A percentile compares a stretch with the other conserved stretches of the same genome.
These are phyloP conservation scores for Sussaba pulchella DNA, from an alignment of 2,888 invertebrate species.

Conservation along the genomic window DNA sequence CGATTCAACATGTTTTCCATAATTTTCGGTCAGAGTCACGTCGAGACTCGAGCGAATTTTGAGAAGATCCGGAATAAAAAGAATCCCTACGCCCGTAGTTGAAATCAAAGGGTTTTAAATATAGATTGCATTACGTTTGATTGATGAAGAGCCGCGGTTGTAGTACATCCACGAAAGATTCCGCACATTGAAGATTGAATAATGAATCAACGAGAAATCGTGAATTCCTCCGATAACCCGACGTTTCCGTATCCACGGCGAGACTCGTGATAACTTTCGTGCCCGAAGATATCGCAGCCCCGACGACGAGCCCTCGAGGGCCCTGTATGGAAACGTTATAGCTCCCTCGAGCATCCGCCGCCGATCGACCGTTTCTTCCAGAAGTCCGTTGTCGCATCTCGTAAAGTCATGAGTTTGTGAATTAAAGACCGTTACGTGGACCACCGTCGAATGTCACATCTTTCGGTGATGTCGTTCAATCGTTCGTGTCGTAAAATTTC, in stretches of 20 bases:
- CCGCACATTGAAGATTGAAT: constrained; percentile 21
- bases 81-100: too few species aligned
- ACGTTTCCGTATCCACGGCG: constrained; percentile 4
- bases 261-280: constrained; percentile 22
- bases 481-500: background rate
- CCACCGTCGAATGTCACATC: background rate
- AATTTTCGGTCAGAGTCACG: too few species aligned
- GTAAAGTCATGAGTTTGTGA: constrained; percentile 19
- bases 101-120: too few species aligned
- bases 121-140: background rate
- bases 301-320: constrained; percentile 15
- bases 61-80: too few species aligned
- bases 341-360: constrained; percentile 15
- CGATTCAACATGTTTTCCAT: too few species aligned
- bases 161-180: background rate
- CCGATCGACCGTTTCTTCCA: background rate
- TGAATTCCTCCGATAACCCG: constrained; percentile 9
- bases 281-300: background rate
- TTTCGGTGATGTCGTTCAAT: background rate
- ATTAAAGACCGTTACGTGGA: background rate
- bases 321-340: constrained; percentile 21
- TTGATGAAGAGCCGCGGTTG: background rate
- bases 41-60: too few species aligned
- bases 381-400: constrained; percentile 7
- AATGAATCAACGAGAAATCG: constrained; percentile 9